These are phyloP conservation scores for Vanessa cardui DNA, from an alignment of 2,888 invertebrate species.

Conservation along the genomic window DNA sequence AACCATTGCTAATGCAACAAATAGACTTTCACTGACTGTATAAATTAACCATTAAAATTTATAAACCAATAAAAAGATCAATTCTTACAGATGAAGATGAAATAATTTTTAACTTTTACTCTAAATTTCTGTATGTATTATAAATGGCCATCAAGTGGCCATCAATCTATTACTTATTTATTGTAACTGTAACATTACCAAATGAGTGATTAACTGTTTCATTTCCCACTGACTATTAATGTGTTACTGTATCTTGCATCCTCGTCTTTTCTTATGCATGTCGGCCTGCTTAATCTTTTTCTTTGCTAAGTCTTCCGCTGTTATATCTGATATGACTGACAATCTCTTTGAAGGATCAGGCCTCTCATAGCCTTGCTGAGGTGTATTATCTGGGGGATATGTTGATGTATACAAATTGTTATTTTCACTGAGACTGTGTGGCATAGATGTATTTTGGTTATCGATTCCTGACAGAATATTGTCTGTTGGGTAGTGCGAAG, in stretches of 20 bases:
- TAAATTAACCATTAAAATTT: conserved; percentile 15
- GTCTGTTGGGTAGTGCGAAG: conserved; percentile 74
- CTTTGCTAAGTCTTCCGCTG: conserved; percentile 72
- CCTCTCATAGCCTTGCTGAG: conserved; percentile 48
- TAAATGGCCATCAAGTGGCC: neutral
- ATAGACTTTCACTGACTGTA: conserved; percentile 14
- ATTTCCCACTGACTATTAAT: conserved; percentile 16
- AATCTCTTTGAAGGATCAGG: conserved; percentile 66
- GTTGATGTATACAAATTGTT: conserved; percentile 71
- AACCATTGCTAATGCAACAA: neutral
- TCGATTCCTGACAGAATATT: conserved; percentile 51
- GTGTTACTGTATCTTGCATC: conserved; percentile 74
- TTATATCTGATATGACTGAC: conserved; percentile 77
- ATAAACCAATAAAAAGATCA: conserved; percentile 16
- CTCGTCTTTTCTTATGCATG: conserved; percentile 70
- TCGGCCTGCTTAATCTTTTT: conserved; percentile 72
- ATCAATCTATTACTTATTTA: neutral
- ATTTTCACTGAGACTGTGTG: conserved; percentile 75
- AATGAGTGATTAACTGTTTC: conserved; percentile 19
- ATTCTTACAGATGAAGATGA: neutral
- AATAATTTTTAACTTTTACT: conserved; percentile 16
- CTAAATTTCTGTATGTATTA: neutral
- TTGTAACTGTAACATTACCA: conserved; percentile 24
- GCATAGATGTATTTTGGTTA: conserved; percentile 50
- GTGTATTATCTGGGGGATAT: conserved; percentile 59